phyloP scores from a whole-genome alignment of 30 jellyfish, hydroid and myxozoan genomes.

The Cassiopea xamachana region DNA sequence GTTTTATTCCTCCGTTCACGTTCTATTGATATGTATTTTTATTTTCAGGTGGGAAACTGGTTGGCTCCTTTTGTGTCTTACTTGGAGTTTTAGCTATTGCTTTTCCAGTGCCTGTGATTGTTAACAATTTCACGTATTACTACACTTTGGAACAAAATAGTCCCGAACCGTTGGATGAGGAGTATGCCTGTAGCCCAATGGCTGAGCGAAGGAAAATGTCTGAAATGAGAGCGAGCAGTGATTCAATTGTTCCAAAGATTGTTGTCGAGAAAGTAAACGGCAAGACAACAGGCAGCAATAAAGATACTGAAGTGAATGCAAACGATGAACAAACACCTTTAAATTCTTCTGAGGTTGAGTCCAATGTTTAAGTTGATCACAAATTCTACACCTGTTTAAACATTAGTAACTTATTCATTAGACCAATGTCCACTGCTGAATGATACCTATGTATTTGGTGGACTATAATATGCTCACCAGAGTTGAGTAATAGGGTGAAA shows the following conservation, averaged over 20 bases:
- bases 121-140: conserved; percentile 92
- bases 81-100: conserved; percentile 96
- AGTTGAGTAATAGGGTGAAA: not conserved
- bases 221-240: conserved; percentile 16
- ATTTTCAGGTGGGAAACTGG: conserved; percentile 87
- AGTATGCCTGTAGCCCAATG: conserved; percentile 83
- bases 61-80: conserved; percentile 94
- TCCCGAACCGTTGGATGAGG: conserved; percentile 96
- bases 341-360: conserved; percentile 41
- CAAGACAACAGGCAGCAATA: conserved; percentile 20
- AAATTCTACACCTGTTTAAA: not conserved
- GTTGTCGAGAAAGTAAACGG: conserved; percentile 70
- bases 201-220: conserved; percentile 65
- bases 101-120: conserved; percentile 97
- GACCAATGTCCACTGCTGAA: not conserved
- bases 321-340: conserved; percentile 55
- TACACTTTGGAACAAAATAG: conserved; percentile 91
- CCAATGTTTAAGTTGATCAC: conserved; percentile 21
- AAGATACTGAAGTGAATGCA: conserved; percentile 28
- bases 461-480: not conserved
- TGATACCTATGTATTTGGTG: not conserved
- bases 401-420: not conserved
- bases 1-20: not conserved
- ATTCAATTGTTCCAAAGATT: conserved; percentile 42
- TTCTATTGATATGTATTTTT: not conserved